Evolutionary conservation across 1,140 invertebrate species (phyloP).

Genomic region (Marisa cornuarietis): DNA sequence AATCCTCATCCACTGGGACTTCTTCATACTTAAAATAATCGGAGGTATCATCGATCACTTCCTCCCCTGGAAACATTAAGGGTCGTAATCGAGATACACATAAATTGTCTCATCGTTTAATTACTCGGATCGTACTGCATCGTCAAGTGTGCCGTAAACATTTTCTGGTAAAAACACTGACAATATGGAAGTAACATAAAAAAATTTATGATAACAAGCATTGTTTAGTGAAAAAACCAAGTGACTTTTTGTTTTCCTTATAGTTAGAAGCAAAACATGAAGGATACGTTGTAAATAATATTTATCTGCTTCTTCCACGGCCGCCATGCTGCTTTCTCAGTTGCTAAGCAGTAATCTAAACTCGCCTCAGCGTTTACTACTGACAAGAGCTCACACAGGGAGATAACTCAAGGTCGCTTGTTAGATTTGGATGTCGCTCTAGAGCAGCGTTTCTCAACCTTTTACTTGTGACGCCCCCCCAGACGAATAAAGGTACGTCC

Average conservation of each 20-base stretch:
- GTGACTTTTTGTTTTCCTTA: not conserved
- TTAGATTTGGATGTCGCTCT: too few relatives aligned
- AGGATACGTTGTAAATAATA: constrained; percentile 54
- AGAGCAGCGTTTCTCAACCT: too few relatives aligned
- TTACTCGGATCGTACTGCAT: too few relatives aligned
- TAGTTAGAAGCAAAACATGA: constrained; percentile 13
- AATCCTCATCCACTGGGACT: constrained; percentile 59
- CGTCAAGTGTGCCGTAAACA: not conserved
- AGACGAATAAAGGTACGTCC: too few relatives aligned
- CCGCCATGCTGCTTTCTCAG: constrained; percentile 41
- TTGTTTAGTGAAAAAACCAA: not conserved
- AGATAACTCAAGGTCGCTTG: not conserved
- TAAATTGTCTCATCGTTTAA: not conserved
- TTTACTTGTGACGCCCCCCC: too few relatives aligned
- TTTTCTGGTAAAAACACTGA: not conserved
- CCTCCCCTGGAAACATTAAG: constrained; percentile 36
- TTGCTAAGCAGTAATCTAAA: constrained; percentile 20
- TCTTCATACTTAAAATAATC: constrained; percentile 60
- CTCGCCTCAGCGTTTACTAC: not conserved
- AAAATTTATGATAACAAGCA: not conserved
- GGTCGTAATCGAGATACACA: not conserved
- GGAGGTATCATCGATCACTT: constrained; percentile 48
- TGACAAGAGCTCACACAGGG: not conserved
- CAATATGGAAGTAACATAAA: not conserved
- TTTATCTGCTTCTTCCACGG: constrained; percentile 45